These are phyloP conservation scores for Cactoblastis cactorum DNA, from an alignment of 2,888 invertebrate species.

Conservation along the genomic window DNA sequence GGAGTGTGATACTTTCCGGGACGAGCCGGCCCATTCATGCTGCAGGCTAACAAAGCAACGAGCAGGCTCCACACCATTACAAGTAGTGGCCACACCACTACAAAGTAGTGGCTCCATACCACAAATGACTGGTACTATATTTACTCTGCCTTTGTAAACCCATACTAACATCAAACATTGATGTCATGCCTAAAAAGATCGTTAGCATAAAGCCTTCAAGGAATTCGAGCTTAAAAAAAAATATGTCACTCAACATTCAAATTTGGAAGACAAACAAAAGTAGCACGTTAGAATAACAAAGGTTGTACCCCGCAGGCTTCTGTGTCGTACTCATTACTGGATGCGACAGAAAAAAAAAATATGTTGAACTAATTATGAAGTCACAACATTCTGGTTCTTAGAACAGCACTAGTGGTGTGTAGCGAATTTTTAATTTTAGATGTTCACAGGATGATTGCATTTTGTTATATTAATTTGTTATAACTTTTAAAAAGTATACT, in stretches of 20 bases:
- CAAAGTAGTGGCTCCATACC: too few relatives aligned
- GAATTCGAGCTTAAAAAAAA: constrained; percentile 12
- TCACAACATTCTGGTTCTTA: constrained; percentile 57
- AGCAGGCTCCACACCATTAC: too few relatives aligned
- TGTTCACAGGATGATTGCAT: constrained; percentile 34
- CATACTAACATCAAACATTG: neutral
- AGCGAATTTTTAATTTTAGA: constrained; percentile 43
- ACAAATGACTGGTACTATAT: neutral
- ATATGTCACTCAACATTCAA: constrained; percentile 17
- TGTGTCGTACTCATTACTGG: constrained; percentile 35
- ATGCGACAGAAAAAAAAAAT: constrained; percentile 37
- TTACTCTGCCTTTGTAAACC: too few relatives aligned
- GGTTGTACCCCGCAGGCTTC: constrained; percentile 23
- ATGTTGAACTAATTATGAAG: constrained; percentile 35
- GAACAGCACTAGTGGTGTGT: constrained; percentile 48
- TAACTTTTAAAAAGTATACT: too few relatives aligned
- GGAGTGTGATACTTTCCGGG: too few relatives aligned
- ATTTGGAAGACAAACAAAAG: constrained; percentile 20
- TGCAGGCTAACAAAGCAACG: too few relatives aligned
- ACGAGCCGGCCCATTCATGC: too few relatives aligned
- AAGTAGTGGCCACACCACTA: too few relatives aligned
- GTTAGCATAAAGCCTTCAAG: neutral
- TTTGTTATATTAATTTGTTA: too few relatives aligned
- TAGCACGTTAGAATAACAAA: constrained; percentile 13
- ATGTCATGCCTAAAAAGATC: neutral